phyloP scores from a whole-genome alignment of 2,797 vertebrate species.

The Austrolebias charrua region DNA sequence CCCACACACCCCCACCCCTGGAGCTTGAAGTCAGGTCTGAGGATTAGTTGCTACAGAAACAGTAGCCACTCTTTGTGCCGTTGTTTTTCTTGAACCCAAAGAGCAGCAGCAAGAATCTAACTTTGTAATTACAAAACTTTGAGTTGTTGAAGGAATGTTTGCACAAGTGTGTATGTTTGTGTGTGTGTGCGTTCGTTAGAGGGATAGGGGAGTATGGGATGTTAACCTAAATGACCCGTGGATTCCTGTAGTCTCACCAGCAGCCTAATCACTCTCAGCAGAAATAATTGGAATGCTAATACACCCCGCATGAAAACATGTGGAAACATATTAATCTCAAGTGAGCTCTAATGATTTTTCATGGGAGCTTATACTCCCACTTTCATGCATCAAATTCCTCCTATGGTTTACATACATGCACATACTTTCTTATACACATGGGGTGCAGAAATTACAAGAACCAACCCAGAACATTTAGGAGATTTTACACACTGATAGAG shows the following conservation, averaged over 20 bases:
- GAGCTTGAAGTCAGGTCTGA: constrained; percentile 25
- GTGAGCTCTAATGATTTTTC: constrained; percentile 42
- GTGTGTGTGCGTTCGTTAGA: background rate
- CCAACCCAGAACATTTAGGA: constrained; percentile 24
- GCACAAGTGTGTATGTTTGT: constrained; percentile 5
- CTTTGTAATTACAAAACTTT: constrained; percentile 44
- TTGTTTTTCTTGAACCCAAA: constrained; percentile 56
- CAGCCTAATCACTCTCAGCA: constrained; percentile 70
- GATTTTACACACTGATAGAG: constrained; percentile 19
- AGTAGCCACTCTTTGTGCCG: constrained; percentile 52
- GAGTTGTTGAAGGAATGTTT: constrained; percentile 55
- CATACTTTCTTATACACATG: constrained; percentile 6
- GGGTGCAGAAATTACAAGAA: constrained; percentile 27
- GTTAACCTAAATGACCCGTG: constrained; percentile 52
- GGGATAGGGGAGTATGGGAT: constrained; percentile 37
- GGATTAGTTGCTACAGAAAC: constrained; percentile 79
- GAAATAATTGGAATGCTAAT: constrained; percentile 69
- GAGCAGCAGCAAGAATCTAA: constrained; percentile 32
- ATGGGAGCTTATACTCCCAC: constrained; percentile 42
- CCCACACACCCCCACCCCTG: background rate
- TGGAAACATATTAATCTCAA: constrained; percentile 2
- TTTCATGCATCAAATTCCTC: constrained; percentile 40
- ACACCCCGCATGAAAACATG: constrained; percentile 22
- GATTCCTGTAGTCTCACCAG: constrained; percentile 65
- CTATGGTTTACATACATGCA: constrained; percentile 5